Evolutionary conservation across 2,888 invertebrate genomes (phyloP), one percentile per base, ranked within the genome.

Genomic region (Psylliodes chrysocephalus): DNA sequence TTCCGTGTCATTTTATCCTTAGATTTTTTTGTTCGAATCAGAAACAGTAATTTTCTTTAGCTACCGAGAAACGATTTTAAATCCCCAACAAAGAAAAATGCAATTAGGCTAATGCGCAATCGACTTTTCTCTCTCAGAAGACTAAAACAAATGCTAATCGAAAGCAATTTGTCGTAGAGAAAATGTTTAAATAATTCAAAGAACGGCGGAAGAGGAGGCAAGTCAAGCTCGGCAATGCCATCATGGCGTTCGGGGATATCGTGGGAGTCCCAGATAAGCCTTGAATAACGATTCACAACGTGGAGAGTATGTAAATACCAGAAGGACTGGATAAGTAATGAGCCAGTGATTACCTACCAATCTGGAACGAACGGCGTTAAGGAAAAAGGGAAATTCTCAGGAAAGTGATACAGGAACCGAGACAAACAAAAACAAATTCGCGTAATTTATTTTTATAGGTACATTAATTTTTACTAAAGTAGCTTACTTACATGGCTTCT

Each of bases 331-430:
- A 75, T 77, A 77, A 79, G 77, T 80, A 79, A 79, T 75, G 79
- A 80, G 78, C 74, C 77, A 80, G 79, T 79, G 80, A 80, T 81
- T 80, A 80, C 79, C 79, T 75, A 78, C 78, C 80, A 79, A 79
- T 80, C 79, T 77, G 73, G 72, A 75, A 64, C 64, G 64, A 60
- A 68, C 54, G 60, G 35, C 35, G 35, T 2, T 1, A 14, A 14
- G 14, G 1, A 12, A 35, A 35, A 35, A 35, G 14, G n/a, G 35
- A 35, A 35, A 35, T 12, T 35, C 35, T 35, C 14, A n/a, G n/a
- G 5, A 35, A 35, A 35, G 35, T 14, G 35, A 35, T 35, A 35
- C 35, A 14, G 14, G 8, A 35, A 35, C n/a, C 30, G 1, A 30
- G 30, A 22, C 22, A 22, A 22, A 22, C 6, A 22, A 22, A 22